Evolutionary conservation across 2,888 invertebrate genomes (phyloP), one percentile per base, ranked within the genome.

Genomic region (Diaperis boleti): DNA sequence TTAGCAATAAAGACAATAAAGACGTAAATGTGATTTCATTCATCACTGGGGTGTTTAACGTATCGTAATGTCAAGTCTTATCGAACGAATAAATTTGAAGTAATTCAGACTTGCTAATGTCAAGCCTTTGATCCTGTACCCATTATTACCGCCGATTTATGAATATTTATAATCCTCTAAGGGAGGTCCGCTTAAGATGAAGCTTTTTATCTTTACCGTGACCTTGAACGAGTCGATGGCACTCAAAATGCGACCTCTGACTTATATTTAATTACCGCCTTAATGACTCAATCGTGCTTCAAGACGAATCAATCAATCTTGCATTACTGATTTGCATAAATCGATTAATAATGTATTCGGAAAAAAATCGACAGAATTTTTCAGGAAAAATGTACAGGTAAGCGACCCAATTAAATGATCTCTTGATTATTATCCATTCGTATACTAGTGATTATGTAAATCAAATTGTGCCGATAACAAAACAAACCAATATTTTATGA

Each of bases 401-500:
- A 49, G 13, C 52, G 39, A 52, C 52, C 52, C 52, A 52, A 52
- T 52, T 52, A 52, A 52, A 52, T n/a, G 39, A 52, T 52, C 39
- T 49, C 15, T 20, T 39, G 57, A 57, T 57, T 57, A 47, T 57
- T 37, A 57, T 47, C 57, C 47, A 3, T 8, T 15, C 10, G 55
- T 52, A 42, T 45, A 33, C 14, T 22, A 50, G 50, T 50, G 59
- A 64, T 64, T 64, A 64, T 64, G 64, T 60, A 64, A 64, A 64
- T 64, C 50, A 42, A 56, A 54, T 59, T 56, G 18, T 42, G 20
- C 17, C 31, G 64, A 64, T 64, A 64, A 47, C 55, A 52, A 50
- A 49, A 62, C 59, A 63, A 59, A 64, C 59, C 59, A 54, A 64
- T 64, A 64, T 64, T 59, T 64, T 42, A 64, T 60, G 59, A 64